Conservation (phyloP, 2,797 vertebrate genomes). For the Mustela erminea region DNA sequence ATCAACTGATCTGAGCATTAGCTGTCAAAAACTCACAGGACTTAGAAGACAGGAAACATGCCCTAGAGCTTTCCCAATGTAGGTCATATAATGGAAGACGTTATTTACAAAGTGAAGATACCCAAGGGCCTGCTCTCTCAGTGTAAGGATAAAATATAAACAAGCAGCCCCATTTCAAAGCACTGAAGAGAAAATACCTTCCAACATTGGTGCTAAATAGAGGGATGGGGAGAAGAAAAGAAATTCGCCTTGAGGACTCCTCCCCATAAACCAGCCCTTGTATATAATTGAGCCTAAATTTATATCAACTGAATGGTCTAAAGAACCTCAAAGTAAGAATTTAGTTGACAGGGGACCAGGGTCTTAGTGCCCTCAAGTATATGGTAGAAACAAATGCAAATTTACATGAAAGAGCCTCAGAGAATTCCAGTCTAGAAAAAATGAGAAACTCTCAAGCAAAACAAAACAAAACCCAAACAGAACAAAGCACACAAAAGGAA, state of each 20-base stretch:
- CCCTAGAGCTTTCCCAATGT: neutral
- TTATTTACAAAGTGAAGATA: neutral
- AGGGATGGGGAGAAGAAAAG: neutral
- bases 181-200: neutral
- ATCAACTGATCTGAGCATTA: neutral
- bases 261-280: neutral
- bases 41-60: neutral
- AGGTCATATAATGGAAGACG: neutral
- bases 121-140: neutral
- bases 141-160: neutral
- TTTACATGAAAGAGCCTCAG: conserved; percentile 33
- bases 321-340: conserved; percentile 59
- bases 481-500: conserved; percentile 21
- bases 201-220: neutral
- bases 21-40: neutral
- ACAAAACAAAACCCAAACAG: neutral
- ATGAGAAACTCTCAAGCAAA: conserved; percentile 6
- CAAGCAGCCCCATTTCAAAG: neutral
- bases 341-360: neutral
- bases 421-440: conserved; percentile 48
- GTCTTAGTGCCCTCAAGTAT: neutral
- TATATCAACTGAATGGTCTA: conserved; percentile 6
- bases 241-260: neutral
- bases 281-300: neutral
- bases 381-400: conserved; percentile 35